Conservation (phyloP, 2,888 invertebrate species). For the Miltochrista miniata region DNA sequence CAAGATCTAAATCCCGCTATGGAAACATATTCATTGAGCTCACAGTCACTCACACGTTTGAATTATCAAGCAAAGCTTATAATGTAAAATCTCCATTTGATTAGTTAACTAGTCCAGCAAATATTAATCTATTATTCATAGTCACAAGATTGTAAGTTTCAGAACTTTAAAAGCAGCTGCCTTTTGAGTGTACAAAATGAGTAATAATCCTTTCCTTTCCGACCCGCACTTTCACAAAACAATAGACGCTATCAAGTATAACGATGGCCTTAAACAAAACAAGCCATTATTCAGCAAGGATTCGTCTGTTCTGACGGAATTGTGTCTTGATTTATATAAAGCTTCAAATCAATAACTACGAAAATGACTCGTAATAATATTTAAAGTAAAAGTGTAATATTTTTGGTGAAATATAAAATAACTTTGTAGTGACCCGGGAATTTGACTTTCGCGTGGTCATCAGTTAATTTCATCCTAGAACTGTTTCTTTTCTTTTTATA, state of each 20-base stretch:
- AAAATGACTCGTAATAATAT: constrained; percentile 53
- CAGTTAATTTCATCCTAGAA: too few species aligned
- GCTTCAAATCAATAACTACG: constrained; percentile 59
- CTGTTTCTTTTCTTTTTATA: too few species aligned
- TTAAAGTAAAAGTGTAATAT: constrained; percentile 27
- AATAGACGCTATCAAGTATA: constrained; percentile 77
- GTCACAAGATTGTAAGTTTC: constrained; percentile 58
- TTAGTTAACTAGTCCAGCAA: too few species aligned
- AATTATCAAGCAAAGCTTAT: too few species aligned
- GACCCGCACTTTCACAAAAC: constrained; percentile 63
- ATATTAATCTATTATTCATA: constrained; percentile 59
- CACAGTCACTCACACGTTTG: too few species aligned
- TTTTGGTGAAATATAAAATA: constrained; percentile 20
- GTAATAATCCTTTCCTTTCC: constrained; percentile 78
- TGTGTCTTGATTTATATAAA: constrained; percentile 56
- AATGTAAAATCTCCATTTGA: too few species aligned
- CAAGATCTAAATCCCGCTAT: too few species aligned
- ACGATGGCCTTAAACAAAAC: constrained; percentile 77
- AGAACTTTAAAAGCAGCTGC: constrained; percentile 44
- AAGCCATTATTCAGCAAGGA: constrained; percentile 60
- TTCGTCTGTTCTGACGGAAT: constrained; percentile 47
- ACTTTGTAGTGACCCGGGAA: too few species aligned
- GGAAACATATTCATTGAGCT: too few species aligned
- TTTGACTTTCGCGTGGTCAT: too few species aligned
- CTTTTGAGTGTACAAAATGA: constrained; percentile 68